These are phyloP conservation scores for Aramus guarauna DNA, from an alignment of 2,113 vertebrate genomes.

Conservation along the genomic window DNA sequence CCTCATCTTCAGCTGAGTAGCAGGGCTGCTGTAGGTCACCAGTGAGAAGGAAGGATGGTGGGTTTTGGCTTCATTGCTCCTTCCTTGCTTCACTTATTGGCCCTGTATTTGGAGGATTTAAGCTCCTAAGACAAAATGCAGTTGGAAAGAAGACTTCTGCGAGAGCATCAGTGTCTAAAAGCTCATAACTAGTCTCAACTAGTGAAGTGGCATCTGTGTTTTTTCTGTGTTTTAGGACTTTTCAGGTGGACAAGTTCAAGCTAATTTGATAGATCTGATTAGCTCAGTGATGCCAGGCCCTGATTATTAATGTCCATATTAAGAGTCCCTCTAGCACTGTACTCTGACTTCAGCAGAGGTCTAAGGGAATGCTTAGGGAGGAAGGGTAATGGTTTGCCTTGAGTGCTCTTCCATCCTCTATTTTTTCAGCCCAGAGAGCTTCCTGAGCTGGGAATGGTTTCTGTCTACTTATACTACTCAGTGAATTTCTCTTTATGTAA, in stretches of 20 bases:
- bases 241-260: neutral
- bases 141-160: neutral
- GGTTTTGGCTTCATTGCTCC: neutral
- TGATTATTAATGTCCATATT: neutral
- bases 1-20: neutral
- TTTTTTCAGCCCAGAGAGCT: neutral
- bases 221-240: neutral
- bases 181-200: accelerated
- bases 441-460: neutral
- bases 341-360: neutral
- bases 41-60: neutral
- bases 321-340: neutral
- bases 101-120: neutral
- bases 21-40: neutral
- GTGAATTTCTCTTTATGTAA: neutral
- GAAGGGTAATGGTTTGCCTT: neutral
- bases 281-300: neutral
- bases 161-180: neutral
- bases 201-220: neutral
- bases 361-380: neutral
- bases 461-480: neutral
- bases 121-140: neutral
- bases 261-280: neutral
- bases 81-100: neutral
- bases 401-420: accelerated